phyloP scores from a whole-genome alignment of 2,113 vertebrate genomes.

The Arizona elegans region DNA sequence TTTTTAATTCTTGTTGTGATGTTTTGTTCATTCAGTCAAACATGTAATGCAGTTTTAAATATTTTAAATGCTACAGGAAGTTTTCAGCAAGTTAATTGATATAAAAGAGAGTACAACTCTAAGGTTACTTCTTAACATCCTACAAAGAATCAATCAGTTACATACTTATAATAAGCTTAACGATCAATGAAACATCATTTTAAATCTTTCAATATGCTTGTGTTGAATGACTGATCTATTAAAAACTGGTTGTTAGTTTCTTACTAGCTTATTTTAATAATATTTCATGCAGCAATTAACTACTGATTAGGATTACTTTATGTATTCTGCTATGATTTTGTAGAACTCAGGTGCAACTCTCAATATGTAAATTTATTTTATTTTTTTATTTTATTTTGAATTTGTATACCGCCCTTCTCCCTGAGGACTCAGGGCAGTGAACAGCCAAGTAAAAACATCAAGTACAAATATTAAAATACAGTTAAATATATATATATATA shows the following conservation, averaged over 20 bases:
- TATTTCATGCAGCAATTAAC: neutral
- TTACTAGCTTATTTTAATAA: neutral
- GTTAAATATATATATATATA: too few species aligned
- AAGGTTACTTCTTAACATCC: neutral
- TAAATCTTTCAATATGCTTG: neutral
- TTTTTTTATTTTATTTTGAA: too few species aligned
- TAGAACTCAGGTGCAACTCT: neutral
- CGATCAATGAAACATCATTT: slow-evolving; percentile 1
- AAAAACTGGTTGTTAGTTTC: neutral
- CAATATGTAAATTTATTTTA: neutral
- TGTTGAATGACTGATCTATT: neutral
- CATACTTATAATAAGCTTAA: neutral
- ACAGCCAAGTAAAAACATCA: too few species aligned
- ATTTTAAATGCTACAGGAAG: neutral
- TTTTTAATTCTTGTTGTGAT: neutral
- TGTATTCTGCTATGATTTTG: neutral
- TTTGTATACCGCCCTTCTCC: too few species aligned
- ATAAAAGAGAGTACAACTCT: neutral
- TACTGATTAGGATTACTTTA: neutral
- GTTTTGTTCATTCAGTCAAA: neutral
- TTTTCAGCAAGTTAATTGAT: neutral
- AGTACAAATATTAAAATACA: too few species aligned
- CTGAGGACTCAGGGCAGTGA: too few species aligned
- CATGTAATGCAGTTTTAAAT: neutral
- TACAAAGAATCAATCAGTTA: neutral